Conservation (phyloP, 2,113 vertebrate genomes). For the Cyprinodon tularosa region DNA sequence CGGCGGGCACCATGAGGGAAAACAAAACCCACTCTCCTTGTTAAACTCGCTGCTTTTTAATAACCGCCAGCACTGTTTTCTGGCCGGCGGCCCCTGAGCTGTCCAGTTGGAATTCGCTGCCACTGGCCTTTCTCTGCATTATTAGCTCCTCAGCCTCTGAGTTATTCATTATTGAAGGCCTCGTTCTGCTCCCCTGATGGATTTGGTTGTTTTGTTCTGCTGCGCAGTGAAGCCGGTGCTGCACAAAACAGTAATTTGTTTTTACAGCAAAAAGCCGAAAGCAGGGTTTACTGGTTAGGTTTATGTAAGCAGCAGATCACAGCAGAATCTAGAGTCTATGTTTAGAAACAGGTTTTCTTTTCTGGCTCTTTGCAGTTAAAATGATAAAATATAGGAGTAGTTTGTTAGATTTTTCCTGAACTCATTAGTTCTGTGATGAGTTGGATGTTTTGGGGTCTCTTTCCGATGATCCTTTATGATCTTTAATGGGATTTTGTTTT, state of each 20-base stretch:
- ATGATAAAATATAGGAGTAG: slow-evolving; percentile 6
- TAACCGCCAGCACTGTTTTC: slow-evolving; percentile 32
- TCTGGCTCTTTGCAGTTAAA: slow-evolving; percentile 12
- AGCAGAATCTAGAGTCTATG: slow-evolving; percentile 12
- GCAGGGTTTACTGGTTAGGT: slow-evolving; percentile 13
- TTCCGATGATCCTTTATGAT: slow-evolving; percentile 24
- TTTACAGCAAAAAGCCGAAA: slow-evolving; percentile 12
- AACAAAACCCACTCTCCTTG: slow-evolving; percentile 21
- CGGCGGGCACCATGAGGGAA: slow-evolving; percentile 2
- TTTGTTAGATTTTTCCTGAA: slow-evolving; percentile 8
- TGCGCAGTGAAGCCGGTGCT: slow-evolving; percentile 35
- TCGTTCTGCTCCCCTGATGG: slow-evolving; percentile 51
- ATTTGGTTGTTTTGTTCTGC: slow-evolving; percentile 47
- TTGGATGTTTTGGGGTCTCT: background rate
- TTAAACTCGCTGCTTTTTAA: slow-evolving; percentile 41
- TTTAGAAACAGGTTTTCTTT: slow-evolving; percentile 1
- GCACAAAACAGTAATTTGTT: slow-evolving; percentile 33
- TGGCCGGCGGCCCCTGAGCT: slow-evolving; percentile 30
- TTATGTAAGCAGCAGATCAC: slow-evolving; percentile 36
- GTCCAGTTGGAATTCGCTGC: slow-evolving; percentile 44
- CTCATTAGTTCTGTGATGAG: slow-evolving; percentile 6
- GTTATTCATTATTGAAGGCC: slow-evolving; percentile 65
- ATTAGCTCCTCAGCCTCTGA: slow-evolving; percentile 44
- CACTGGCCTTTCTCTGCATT: slow-evolving; percentile 44
- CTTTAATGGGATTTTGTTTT: slow-evolving; percentile 1